Evolutionary conservation across 1,140 invertebrate species (phyloP).

Genomic region (Pogonus chalceus): DNA sequence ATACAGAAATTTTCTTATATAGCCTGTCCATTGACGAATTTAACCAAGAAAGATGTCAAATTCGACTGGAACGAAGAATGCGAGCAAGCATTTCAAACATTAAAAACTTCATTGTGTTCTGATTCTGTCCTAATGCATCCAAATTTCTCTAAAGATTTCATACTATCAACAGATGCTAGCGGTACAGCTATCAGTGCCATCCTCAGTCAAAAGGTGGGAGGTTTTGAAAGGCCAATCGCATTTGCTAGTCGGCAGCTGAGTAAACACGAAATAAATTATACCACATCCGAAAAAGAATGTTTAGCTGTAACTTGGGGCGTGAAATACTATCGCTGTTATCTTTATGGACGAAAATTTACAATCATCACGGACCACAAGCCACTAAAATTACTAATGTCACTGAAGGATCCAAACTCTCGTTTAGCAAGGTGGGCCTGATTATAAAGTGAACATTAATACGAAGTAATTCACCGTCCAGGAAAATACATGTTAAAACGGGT

Average conservation of each 20-base stretch:
- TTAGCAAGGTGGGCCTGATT: conserved; percentile 33
- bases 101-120: background rate
- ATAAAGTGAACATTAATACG: no score
- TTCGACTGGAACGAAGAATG: background rate
- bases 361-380: conserved; percentile 34
- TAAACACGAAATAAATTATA: background rate
- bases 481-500: no score
- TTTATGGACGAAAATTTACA: conserved; percentile 31
- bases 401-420: conserved; percentile 26
- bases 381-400: conserved; percentile 28
- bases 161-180: background rate
- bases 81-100: background rate
- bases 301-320: background rate
- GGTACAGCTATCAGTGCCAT: background rate
- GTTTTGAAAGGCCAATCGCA: background rate
- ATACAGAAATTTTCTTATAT: background rate
- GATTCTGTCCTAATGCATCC: background rate
- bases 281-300: background rate
- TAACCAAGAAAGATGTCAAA: background rate
- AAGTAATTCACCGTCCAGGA: no score
- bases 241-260: background rate
- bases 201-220: background rate
- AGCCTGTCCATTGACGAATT: background rate
- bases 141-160: background rate
- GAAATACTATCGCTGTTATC: background rate